phyloP scores from a whole-genome alignment of 1,140 invertebrate species.

The Ceratosolen fusciceps region DNA sequence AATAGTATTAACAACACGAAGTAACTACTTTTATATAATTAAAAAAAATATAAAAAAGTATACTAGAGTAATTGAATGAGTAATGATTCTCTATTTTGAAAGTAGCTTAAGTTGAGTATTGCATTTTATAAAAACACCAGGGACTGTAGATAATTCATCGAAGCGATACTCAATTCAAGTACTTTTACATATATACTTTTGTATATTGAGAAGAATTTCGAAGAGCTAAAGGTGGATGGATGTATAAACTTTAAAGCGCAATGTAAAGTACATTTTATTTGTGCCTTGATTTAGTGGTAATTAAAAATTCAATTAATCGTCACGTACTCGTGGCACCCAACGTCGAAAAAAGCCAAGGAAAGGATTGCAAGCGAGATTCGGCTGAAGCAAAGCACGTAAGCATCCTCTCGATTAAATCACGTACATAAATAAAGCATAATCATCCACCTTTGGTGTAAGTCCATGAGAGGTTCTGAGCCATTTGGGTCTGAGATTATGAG shows the following conservation, averaged over 20 bases:
- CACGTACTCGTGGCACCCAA: too few species aligned
- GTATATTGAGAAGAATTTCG: not conserved
- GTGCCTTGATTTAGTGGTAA: too few species aligned
- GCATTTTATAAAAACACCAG: not conserved
- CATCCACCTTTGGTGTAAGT: not conserved
- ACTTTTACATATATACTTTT: not conserved
- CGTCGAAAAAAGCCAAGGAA: too few species aligned
- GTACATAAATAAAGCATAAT: too few species aligned
- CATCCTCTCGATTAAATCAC: too few species aligned
- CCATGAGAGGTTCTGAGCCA: not conserved
- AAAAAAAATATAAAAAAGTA: too few species aligned
- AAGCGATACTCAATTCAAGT: not conserved
- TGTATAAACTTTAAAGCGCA: not conserved
- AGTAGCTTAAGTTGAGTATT: not conserved
- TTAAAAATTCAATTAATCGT: too few species aligned
- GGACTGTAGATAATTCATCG: not conserved
- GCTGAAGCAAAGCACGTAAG: too few species aligned
- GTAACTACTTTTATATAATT: not conserved
- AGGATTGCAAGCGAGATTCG: too few species aligned
- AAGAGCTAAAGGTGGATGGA: conserved; percentile 1
- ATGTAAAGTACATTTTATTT: too few species aligned
- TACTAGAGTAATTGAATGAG: not conserved
- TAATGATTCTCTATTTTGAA: not conserved
- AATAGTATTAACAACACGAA: not conserved
- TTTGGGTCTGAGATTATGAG: conserved; percentile 13